Conservation (phyloP, 1,140 invertebrate species). For the Psilanteris sp. region DNA sequence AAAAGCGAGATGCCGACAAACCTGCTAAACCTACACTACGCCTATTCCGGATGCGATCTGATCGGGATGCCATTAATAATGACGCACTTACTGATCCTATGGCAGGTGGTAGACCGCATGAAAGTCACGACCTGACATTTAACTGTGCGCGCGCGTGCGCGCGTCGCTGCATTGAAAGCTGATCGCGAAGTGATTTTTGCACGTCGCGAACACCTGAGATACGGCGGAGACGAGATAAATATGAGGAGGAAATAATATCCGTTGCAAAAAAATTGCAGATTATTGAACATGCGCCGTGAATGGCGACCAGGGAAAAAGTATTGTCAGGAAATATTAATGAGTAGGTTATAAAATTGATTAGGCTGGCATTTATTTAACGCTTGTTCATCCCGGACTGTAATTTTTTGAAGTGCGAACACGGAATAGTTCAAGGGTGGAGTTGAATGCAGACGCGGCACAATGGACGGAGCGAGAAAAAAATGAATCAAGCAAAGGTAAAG, state of each 20-base stretch:
- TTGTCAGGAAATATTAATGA: slow-evolving; percentile 29
- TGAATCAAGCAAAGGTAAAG: too few relatives aligned
- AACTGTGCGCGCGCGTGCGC: slow-evolving; percentile 65
- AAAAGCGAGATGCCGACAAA: slow-evolving; percentile 57
- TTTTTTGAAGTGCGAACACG: too few relatives aligned
- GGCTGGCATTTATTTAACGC: slow-evolving; percentile 36
- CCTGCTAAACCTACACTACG: slow-evolving; percentile 72
- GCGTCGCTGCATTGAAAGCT: slow-evolving; percentile 66
- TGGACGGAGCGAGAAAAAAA: too few relatives aligned
- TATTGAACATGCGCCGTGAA: slow-evolving; percentile 25
- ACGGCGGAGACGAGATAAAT: slow-evolving; percentile 33
- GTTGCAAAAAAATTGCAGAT: slow-evolving; percentile 11
- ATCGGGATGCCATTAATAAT: slow-evolving; percentile 76
- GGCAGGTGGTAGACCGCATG: slow-evolving; percentile 76
- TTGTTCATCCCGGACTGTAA: neutral
- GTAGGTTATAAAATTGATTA: slow-evolving; percentile 16
- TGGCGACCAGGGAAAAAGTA: slow-evolving; percentile 27
- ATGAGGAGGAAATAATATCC: slow-evolving; percentile 38
- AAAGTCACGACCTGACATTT: slow-evolving; percentile 78
- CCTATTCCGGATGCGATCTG: slow-evolving; percentile 75
- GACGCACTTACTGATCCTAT: slow-evolving; percentile 76
- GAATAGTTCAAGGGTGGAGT: too few relatives aligned
- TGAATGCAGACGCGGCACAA: too few relatives aligned
- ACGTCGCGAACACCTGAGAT: slow-evolving; percentile 35
- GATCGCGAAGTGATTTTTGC: slow-evolving; percentile 73